Percentiles rank a stretch among this genome's conserved stretches.
Conservation (phyloP, 2,113 vertebrate genomes). For the Melanostigma gelatinosum region DNA sequence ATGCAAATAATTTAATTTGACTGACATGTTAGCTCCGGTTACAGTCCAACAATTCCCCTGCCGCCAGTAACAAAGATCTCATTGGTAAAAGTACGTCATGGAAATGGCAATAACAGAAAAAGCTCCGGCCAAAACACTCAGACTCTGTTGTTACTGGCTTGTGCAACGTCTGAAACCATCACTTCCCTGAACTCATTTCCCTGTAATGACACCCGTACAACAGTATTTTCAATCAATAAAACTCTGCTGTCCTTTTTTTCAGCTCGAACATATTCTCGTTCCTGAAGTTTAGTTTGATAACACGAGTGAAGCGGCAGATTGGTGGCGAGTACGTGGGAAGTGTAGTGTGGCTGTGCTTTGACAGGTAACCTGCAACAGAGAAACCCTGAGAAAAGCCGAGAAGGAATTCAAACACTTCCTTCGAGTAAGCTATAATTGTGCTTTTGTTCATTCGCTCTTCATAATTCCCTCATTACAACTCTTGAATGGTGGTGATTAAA, state of each 20-base stretch:
- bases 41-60: slow-evolving; percentile 59
- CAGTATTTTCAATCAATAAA: slow-evolving; percentile 67
- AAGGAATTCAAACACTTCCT: slow-evolving; percentile 63
- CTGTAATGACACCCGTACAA: slow-evolving; percentile 57
- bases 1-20: slow-evolving; percentile 72
- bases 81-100: slow-evolving; percentile 58
- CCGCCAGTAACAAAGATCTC: slow-evolving; percentile 70
- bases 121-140: slow-evolving; percentile 47
- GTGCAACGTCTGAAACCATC: slow-evolving; percentile 65
- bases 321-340: slow-evolving; percentile 41
- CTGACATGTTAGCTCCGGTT: slow-evolving; percentile 72
- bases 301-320: slow-evolving; percentile 46
- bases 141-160: slow-evolving; percentile 70
- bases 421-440: slow-evolving; percentile 67
- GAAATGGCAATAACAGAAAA: slow-evolving; percentile 42
- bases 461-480: slow-evolving; percentile 78
- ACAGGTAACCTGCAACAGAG: slow-evolving; percentile 63
- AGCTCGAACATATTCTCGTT: slow-evolving; percentile 31
- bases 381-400: slow-evolving; percentile 20
- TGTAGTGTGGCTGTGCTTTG: slow-evolving; percentile 43
- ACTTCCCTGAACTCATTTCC: slow-evolving; percentile 47
- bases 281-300: slow-evolving; percentile 43
- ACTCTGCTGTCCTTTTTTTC: slow-evolving; percentile 12
- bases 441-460: slow-evolving; percentile 76
- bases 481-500: slow-evolving; percentile 77